Evolutionary conservation across 2,113 vertebrate species (phyloP).

Genomic region (Motacilla alba): DNA sequence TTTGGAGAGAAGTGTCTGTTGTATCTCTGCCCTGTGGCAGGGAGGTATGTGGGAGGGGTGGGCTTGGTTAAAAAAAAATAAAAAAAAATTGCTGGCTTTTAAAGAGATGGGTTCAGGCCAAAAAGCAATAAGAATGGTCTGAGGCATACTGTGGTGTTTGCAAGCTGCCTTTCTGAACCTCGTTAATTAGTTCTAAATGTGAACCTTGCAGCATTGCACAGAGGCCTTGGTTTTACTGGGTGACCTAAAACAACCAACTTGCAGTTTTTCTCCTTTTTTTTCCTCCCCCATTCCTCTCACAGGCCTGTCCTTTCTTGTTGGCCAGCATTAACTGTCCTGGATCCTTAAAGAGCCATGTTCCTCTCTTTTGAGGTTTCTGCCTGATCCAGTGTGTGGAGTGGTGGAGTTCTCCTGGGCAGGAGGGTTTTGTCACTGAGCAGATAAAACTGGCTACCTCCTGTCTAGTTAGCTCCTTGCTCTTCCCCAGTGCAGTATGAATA

Average conservation of each 20-base stretch:
- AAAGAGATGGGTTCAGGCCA: neutral
- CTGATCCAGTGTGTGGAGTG: neutral
- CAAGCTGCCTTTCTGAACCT: conserved; percentile 9
- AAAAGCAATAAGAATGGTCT: neutral
- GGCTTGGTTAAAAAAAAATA: neutral
- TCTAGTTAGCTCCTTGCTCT: neutral
- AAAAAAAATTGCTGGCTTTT: neutral
- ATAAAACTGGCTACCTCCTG: neutral
- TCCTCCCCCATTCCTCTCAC: fast-evolving
- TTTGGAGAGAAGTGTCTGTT: neutral
- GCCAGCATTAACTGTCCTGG: neutral
- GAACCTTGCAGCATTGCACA: neutral
- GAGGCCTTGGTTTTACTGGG: neutral
- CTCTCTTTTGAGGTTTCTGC: neutral
- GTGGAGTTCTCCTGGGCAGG: neutral
- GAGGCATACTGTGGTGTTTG: neutral
- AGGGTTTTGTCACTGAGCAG: neutral
- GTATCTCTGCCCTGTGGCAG: neutral
- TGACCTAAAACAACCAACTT: conserved; percentile 4
- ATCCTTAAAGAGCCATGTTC: neutral
- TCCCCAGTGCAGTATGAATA: neutral
- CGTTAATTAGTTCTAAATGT: neutral
- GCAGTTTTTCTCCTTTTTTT: fast-evolving
- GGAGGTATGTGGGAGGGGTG: neutral
- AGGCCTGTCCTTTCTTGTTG: neutral